Evolutionary conservation across 2,888 invertebrate species (phyloP).

Genomic region (Campoplex capitator): DNA sequence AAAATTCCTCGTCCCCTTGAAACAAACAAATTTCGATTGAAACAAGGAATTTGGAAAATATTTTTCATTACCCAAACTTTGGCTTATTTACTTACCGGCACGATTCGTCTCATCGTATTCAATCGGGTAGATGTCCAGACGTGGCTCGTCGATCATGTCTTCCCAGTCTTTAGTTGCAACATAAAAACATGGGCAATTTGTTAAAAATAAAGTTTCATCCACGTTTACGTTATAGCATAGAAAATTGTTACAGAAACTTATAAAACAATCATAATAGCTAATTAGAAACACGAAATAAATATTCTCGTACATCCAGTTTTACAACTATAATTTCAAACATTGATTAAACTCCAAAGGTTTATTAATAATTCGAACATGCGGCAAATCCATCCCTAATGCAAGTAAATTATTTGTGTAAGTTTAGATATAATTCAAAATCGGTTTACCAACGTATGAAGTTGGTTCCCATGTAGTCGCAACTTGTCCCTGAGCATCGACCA

Average conservation of each 20-base stretch:
- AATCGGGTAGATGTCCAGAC: slow-evolving; percentile 80
- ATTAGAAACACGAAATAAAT: neutral
- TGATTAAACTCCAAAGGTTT: neutral
- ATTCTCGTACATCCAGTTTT: neutral
- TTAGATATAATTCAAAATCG: neutral
- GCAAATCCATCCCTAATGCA: neutral
- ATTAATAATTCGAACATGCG: neutral
- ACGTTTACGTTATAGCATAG: neutral
- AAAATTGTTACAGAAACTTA: neutral
- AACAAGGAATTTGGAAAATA: slow-evolving; percentile 7
- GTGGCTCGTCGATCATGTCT: slow-evolving; percentile 83
- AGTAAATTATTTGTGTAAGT: neutral
- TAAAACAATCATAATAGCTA: neutral
- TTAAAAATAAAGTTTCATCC: neutral
- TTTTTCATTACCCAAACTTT: slow-evolving; percentile 6
- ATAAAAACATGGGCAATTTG: neutral
- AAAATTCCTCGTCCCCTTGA: slow-evolving; percentile 88
- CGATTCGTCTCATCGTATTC: slow-evolving; percentile 81
- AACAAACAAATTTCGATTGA: slow-evolving; percentile 14
- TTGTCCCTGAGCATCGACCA: slow-evolving; percentile 79
- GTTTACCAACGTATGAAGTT: slow-evolving; percentile 80
- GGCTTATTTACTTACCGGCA: slow-evolving; percentile 74
- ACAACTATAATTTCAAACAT: neutral
- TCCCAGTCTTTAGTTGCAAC: slow-evolving; percentile 79
- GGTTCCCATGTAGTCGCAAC: slow-evolving; percentile 75